Evolutionary conservation across 2,113 vertebrate species (phyloP), one percentile per base, ranked within the genome.

Genomic region (Trichomycterus rosablanca): DNA sequence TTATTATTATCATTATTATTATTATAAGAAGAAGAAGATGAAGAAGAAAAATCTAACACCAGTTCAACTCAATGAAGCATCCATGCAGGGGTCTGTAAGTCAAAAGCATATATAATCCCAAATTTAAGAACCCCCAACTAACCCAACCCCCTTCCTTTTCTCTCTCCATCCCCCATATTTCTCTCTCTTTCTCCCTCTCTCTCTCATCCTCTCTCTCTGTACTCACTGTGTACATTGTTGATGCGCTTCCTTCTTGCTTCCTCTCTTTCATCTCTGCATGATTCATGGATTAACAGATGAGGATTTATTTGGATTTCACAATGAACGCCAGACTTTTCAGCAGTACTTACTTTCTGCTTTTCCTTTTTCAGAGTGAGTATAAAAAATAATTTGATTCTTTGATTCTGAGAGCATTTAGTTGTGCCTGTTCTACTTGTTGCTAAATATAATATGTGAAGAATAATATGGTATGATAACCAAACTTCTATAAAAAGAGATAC

Each of bases 341-440:
- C 11, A 10, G 59, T 40, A n/a, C n/a, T 58, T 78, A 18, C 24
- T 45, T 74, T 16, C 46, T 86, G 14, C 19, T 78, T 37, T 67
- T 62, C 56, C 62, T 81, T 19, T 67, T 81, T 0, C 59, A 75
- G 24, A 84, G 87, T 89, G 60, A 86, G 84, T 75, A 39, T 19
- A 4, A 12, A 3, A n/a, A 45, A 34, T 37, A 11, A 18, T 18
- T 35, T n/a, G 37, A n/a, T n/a, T n/a, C n/a, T n/a, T n/a, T n/a
- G n/a, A n/a, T n/a, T n/a, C n/a, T n/a, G n/a, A n/a, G n/a, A n/a
- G n/a, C n/a, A n/a, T n/a, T n/a, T n/a, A n/a, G n/a, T n/a, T n/a
- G n/a, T n/a, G n/a, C n/a, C n/a, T n/a, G n/a, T n/a, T n/a, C 18
- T 73, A 83, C 78, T 80, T 86, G 79, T 84, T 82, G 80, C 77